Base-by-base conservation (phyloP, 2,888 invertebrate species). In the Cephus pulcher region DNA sequence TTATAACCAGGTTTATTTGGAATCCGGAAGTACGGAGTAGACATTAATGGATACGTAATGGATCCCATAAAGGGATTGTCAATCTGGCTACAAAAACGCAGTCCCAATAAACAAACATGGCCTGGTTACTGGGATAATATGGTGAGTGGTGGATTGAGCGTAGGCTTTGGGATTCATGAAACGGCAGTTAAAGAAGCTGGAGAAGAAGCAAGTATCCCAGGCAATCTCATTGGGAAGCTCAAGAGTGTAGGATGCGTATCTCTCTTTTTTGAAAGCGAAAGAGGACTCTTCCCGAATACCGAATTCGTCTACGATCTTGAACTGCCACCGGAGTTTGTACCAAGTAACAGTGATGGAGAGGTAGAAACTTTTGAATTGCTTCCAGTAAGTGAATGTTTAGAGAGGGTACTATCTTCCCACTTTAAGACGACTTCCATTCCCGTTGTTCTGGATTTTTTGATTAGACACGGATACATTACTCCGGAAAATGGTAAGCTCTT, bases 41-140 rank as follows among this genome's bases (percentile, higher is more conserved):
- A 98, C 91, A 97, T 99, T 79, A 98, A 97, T 91, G 98, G 98
- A 23, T 99, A 97, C 92, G 96, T 97, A 76, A 94, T 94, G 89
- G 96, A 97, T 92, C 96, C 97, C 68, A 95, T 95, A 76, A 95
- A 95, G 91, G 97, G 98, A 9, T 92, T 98, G 73, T 97, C 97
- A 92, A 94, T 98, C 89, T 98, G 98, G 98, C 93, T 98, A 87
- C 98, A 98, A 91, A 96, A 96, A 89, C 94, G 98, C 87, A 96
- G 98, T 84, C 94, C 95, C 81, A 97, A 96, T 76, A 98, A 98
- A 93, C 97, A 97, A 92, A 98, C 98, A 70, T 98, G 98, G 97
- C 98, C 98, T 80, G 97, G 97, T 93, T 97, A 97, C 92, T 96
- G 97, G 96, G 98, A 98, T 91, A 98, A 98, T 90, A 97, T 98